Conservation (phyloP, 2,113 vertebrate species). For the Choloepus hoffmanni region DNA sequence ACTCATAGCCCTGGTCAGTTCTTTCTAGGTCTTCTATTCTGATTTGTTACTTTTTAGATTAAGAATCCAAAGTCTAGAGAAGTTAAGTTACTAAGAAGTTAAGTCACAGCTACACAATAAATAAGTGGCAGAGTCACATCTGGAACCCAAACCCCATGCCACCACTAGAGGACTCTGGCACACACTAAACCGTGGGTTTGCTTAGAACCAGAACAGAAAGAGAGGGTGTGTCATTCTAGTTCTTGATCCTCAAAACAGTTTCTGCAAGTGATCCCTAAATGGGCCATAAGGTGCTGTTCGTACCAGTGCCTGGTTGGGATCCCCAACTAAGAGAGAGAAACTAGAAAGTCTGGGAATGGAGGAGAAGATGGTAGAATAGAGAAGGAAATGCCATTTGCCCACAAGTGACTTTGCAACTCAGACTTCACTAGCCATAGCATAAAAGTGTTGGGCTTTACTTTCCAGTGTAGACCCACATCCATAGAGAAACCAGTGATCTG, state of each 20-base stretch:
- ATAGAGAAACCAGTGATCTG: neutral
- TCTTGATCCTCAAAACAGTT: conserved; percentile 19
- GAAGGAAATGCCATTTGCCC: neutral
- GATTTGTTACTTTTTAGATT: conserved; percentile 22
- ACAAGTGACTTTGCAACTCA: neutral
- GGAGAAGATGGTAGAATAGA: neutral
- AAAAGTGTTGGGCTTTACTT: neutral
- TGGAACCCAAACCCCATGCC: neutral
- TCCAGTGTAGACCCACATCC: neutral
- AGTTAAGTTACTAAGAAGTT: neutral
- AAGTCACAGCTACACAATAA: neutral
- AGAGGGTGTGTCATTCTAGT: neutral
- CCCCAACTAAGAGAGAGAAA: neutral
- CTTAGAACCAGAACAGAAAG: conserved; percentile 8
- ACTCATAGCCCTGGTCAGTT: neutral
- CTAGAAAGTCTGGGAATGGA: neutral
- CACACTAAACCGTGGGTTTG: neutral
- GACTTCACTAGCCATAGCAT: neutral
- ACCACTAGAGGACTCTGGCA: neutral
- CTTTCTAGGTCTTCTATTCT: conserved; percentile 20
- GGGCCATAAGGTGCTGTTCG: neutral
- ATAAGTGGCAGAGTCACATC: neutral
- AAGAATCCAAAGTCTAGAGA: neutral
- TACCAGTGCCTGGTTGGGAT: neutral
- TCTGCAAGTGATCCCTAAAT: neutral